Evolutionary conservation across 2,888 invertebrate genomes (phyloP), one percentile per base, ranked within the genome.

Genomic region (Coenonympha arcania): DNA sequence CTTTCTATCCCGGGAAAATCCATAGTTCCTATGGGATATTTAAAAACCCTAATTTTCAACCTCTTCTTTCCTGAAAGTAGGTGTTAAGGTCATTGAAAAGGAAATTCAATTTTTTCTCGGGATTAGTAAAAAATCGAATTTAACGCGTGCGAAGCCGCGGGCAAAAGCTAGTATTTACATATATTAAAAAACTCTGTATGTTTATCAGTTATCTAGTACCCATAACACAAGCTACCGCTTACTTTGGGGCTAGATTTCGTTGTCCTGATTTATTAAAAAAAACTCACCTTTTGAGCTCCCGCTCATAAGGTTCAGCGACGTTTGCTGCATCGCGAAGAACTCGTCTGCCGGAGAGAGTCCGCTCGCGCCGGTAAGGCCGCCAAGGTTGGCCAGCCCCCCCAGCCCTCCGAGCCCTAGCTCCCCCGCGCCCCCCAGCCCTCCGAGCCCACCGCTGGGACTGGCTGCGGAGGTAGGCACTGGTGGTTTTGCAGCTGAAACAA

Each of bases 311-410:
- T 75, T 74, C 0, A 82, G 61, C 0, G 79, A 75, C 0, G 74
- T 76, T 55, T 79, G 79, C 11, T 80, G 77, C 73, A 81, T 73
- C 0, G 74, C 69, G 51, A 69, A 74, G 33, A 80, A 58, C 6
- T 64, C 71, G 43, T 79, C 76, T 1, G 68, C 68, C 0, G 52
- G 68, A 0, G 52, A 52, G 26, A 42, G 26, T 4, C 50, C 31
- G 37, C 40, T 47, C 4, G 54, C 28, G 4, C 55, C 47, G 8
- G 36, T 48, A 44, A 24, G 57, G 4, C 20, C 30, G 2, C 36
- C 34, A 0, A 46, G 20, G 18, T 33, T 34, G 1, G 30, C 36
- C 9, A 41, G 16, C 3, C 49, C 49, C n/a, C 36, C 55, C 13
- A 19, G 6, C 0, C n/a, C 46, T 4, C 45, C 47, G 22, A 30